Percentiles rank a stretch among this genome's conserved stretches.
These are phyloP conservation scores for Octodon degus DNA, from an alignment of 2,113 vertebrate genomes.

Conservation along the genomic window DNA sequence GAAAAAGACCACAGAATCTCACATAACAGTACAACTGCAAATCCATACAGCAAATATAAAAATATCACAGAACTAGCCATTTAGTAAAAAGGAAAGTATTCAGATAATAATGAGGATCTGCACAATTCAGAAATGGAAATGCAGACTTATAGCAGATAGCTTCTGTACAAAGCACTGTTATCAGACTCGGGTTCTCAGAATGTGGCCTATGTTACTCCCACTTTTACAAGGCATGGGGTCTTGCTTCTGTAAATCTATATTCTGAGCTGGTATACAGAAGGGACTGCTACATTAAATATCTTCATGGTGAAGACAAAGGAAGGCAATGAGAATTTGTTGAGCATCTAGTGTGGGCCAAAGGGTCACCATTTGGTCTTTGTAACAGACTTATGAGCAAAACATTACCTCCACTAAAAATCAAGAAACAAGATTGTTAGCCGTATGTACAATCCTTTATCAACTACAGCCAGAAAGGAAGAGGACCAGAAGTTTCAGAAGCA, in stretches of 20 bases:
- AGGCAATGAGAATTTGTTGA: neutral
- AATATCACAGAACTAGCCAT: neutral
- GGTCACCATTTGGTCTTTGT: neutral
- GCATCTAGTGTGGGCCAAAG: neutral
- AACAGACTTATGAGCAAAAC: neutral
- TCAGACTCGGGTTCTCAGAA: neutral
- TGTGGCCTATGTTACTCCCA: accelerated
- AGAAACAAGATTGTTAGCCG: neutral
- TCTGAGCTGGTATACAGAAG: neutral
- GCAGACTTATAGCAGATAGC: neutral
- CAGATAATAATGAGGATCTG: neutral
- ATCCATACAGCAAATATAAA: neutral
- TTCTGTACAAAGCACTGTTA: neutral
- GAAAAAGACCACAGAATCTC: conserved; percentile 10
- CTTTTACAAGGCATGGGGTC: neutral
- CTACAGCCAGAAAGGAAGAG: neutral
- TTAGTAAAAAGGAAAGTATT: neutral
- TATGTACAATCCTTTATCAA: neutral
- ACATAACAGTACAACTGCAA: neutral
- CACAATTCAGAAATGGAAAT: neutral
- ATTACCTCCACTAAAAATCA: accelerated
- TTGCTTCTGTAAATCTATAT: neutral
- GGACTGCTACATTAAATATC: neutral
- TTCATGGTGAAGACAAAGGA: neutral
- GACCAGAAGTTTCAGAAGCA: neutral